Percentiles rank a stretch among this genome's conserved stretches.
phyloP scores from a whole-genome alignment of 2,797 vertebrate species.

The Micromesistius poutassou region DNA sequence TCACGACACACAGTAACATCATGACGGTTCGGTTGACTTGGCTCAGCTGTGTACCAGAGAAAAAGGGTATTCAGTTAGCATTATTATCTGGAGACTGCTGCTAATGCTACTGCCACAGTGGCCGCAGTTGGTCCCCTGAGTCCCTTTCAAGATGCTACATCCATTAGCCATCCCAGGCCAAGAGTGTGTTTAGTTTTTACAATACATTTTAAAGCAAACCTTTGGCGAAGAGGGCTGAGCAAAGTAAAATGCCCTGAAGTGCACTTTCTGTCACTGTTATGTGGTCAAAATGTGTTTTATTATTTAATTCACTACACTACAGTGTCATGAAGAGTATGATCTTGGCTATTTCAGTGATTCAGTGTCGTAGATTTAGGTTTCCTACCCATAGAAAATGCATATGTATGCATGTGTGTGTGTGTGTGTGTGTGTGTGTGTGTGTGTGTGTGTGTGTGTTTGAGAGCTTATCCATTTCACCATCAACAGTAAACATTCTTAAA shows the following conservation, averaged over 20 bases:
- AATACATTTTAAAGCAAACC: background rate
- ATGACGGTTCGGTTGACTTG: background rate
- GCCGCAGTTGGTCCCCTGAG: background rate
- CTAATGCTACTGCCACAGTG: background rate
- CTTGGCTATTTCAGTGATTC: too few relatives aligned
- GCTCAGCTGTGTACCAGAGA: background rate
- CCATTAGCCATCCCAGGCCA: background rate
- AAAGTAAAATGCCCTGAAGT: background rate
- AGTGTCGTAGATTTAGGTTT: background rate
- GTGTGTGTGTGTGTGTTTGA: too few relatives aligned
- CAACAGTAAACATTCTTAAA: background rate
- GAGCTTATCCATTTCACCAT: background rate
- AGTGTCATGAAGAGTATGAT: too few relatives aligned
- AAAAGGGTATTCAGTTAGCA: background rate
- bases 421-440: too few relatives aligned
- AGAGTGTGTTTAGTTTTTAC: background rate
- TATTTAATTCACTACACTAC: background rate
- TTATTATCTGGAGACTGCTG: background rate
- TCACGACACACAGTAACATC: background rate
- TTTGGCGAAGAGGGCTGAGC: background rate
- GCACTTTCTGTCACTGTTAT: background rate
- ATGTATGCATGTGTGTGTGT: too few relatives aligned
- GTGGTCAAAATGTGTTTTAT: background rate
- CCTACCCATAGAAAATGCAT: background rate
- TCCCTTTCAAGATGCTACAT: background rate